Conservation (phyloP, 2,888 invertebrate genomes). For the Maniola hyperantus region DNA sequence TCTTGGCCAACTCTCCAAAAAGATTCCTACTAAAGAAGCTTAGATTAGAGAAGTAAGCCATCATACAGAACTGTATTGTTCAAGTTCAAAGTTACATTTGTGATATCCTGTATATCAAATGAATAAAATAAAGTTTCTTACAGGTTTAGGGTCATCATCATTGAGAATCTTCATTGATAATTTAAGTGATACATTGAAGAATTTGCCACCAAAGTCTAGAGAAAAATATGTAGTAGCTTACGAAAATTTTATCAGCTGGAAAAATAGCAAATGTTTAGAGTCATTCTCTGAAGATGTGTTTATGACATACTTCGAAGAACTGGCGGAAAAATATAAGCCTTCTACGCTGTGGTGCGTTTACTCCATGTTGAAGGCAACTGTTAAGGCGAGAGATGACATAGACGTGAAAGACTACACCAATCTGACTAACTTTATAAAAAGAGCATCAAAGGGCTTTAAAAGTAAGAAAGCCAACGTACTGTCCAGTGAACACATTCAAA, state of each 20-base stretch:
- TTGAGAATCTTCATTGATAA: not conserved
- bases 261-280: conserved; percentile 29
- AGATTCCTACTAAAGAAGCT: too few species aligned
- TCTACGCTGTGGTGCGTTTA: conserved; percentile 2
- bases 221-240: conserved; percentile 13
- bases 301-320: conserved; percentile 11
- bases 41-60: too few species aligned
- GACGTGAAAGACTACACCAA: not conserved
- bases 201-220: conserved; percentile 9
- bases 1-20: too few species aligned
- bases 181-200: not conserved
- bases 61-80: not conserved
- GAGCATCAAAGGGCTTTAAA: not conserved
- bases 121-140: not conserved
- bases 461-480: conserved; percentile 6
- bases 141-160: not conserved
- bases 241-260: conserved; percentile 15
- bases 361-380: conserved; percentile 11
- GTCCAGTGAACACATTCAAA: conserved; percentile 9
- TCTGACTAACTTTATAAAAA: not conserved
- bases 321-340: conserved; percentile 11
- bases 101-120: not conserved
- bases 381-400: conserved; percentile 8
- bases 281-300: conserved; percentile 10
- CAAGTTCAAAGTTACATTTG: not conserved